Evolutionary conservation across 2,113 vertebrate species (phyloP).

Genomic region (Dasyprocta punctata): DNA sequence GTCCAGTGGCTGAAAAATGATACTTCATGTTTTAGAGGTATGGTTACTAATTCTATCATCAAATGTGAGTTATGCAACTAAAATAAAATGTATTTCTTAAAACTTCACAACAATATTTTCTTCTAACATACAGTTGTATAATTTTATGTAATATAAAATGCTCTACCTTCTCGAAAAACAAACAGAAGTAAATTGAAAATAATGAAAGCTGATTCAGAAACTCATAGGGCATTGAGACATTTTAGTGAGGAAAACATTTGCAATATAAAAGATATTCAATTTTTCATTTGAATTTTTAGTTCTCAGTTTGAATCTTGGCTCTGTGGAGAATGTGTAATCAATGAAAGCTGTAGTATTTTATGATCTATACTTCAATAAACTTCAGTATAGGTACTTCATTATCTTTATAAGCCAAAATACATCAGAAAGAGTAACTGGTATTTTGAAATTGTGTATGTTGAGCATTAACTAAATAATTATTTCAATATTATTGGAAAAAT

Average conservation of each 20-base stretch:
- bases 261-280: neutral
- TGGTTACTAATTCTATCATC: neutral
- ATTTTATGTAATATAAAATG: neutral
- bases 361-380: neutral
- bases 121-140: neutral
- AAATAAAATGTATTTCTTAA: neutral
- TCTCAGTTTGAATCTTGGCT: conserved; percentile 8
- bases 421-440: neutral
- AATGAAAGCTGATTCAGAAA: neutral
- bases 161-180: neutral
- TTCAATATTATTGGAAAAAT: neutral
- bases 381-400: neutral
- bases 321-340: neutral
- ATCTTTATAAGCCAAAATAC: neutral
- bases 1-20: neutral
- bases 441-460: neutral
- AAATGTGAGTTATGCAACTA: neutral
- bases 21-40: neutral
- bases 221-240: neutral
- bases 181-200: neutral
- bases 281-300: conserved; percentile 9
- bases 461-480: neutral
- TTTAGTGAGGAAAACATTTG: neutral
- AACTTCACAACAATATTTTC: neutral
- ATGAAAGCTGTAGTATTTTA: neutral